Base-by-base conservation (phyloP, 2,888 invertebrate genomes). In the Neoitamus cyanurus region DNA sequence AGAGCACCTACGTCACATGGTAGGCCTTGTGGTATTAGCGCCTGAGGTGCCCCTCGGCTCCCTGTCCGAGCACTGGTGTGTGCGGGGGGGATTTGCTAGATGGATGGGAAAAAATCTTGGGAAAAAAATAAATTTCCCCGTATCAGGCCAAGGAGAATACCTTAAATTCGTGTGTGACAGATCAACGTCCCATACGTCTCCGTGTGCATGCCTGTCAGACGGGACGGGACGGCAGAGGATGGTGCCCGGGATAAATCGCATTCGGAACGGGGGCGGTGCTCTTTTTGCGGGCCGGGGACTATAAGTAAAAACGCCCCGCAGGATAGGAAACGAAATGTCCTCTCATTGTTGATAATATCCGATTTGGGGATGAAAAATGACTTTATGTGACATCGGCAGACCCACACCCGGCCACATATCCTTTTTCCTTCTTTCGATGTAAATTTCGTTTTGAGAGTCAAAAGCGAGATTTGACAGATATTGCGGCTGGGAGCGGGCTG, bases 281-380 rank as follows among this genome's bases (percentile, higher is more conserved):
- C 68, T 80, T 80, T 68, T 68, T 68, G 58, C 20, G 58, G 58
- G 31, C 15, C 36, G 25, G 34, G 68, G 48, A 80, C 31, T 30
- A 80, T 30, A 68, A 80, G 80, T 30, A 68, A 80, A 80, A 80
- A 34, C 34, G 36, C 36, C 80, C 69, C 42, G 42, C 83, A 70
- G 30, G 69, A 70, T 83, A 70, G 42, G 70, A 83, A 83, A 83
- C 70, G 70, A 83, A 83, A 83, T 83, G 83, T 83, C 83, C 83
- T 58, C 83, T 58, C 82, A 84, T 84, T 80, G 84, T 84, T 84
- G 83, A 83, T 84, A 83, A 84, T 82, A 84, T 84, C 84, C 84
- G 84, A 84, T 84, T 82, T 82, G 72, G 68, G 68, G 37, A 84
- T 84, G 84, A 84, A 84, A 84, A 84, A 84, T 84, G 84, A 84